Base-by-base conservation (phyloP, 2,888 invertebrate genomes). In the Fissipunctia ypsillon region DNA sequence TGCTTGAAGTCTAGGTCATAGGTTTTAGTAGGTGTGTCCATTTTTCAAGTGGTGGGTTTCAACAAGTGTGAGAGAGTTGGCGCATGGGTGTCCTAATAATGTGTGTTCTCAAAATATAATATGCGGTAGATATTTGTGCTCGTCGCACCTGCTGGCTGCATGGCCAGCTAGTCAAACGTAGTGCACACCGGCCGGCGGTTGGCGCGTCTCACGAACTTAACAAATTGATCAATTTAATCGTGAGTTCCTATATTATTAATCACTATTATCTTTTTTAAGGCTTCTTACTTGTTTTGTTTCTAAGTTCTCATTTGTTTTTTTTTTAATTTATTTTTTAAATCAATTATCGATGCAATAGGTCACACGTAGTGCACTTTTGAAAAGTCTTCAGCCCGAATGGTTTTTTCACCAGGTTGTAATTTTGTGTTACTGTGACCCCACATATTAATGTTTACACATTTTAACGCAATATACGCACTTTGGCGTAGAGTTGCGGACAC, bases 41-140 rank as follows among this genome's bases (percentile, higher is more conserved):
- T 71, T 78, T 83, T 83, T 83, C 80, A 65, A 57, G 48, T 61
- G 50, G 76, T 63, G 45, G 54, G 57, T 74, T 69, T 77, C 75
- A 80, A 75, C 80, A 74, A 73, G 88, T 69, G 87, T 84, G 91
- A 92, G 84, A 87, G 91, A 90, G 91, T 90, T 80, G 78, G 87
- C 76, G 87, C 84, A 84, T 82, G 83, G 52, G 86, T 85, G 90
- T 90, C 90, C 88, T 90, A 92, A 93, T 91, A 93, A 91, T 92
- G 91, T 86, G 88, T 87, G 88, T 85, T 92, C 94, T 92, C 87
- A 91, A 94, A 94, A 94, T 94, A 94, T 93, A 93, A 90, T 93
- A 92, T 90, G 93, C 90, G 89, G 89, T 93, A 92, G 93, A 91
- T 92, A 91, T 93, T 93, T 90, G 89, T 87, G 90, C 90, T 76